phyloP scores from a whole-genome alignment of 2,797 vertebrate species.

The Typhlichthys eigenmanni region DNA sequence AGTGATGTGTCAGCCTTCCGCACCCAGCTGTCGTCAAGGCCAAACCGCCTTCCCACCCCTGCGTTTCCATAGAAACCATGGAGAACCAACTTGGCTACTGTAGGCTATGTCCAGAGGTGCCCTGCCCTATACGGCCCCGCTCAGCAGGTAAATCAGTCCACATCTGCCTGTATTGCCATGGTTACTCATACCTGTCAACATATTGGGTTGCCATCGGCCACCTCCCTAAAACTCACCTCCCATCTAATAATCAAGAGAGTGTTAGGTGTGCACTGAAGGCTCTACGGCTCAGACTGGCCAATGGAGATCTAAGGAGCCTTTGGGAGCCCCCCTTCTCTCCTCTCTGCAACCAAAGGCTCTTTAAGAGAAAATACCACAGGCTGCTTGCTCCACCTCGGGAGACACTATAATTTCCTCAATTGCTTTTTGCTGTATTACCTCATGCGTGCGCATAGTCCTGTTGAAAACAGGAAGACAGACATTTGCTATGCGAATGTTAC shows the following conservation, averaged over 20 bases:
- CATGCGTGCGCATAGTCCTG: conserved; percentile 24
- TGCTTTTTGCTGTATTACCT: conserved; percentile 47
- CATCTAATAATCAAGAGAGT: neutral
- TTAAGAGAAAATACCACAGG: conserved; percentile 28
- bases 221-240: neutral
- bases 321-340: conserved; percentile 16
- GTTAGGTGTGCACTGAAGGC: conserved; percentile 41
- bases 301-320: conserved; percentile 49
- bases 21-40: conserved; percentile 39
- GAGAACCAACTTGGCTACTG: conserved; percentile 12
- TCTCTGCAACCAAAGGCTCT: conserved; percentile 28
- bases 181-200: conserved; percentile 57
- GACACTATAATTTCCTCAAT: conserved; percentile 45
- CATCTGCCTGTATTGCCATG: conserved; percentile 40
- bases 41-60: neutral
- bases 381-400: conserved; percentile 21
- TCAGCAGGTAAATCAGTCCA: conserved; percentile 28
- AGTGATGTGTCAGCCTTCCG: conserved; percentile 17
- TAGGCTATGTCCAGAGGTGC: conserved; percentile 21
- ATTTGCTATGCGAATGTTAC: conserved; percentile 1
- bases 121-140: neutral
- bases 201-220: conserved; percentile 21
- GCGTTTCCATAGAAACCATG: conserved; percentile 45
- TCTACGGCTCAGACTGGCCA: conserved; percentile 64
- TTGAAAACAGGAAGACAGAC: conserved; percentile 8